phyloP scores from a whole-genome alignment of 2,113 vertebrate genomes.

The Ceuthmochares aereus region DNA sequence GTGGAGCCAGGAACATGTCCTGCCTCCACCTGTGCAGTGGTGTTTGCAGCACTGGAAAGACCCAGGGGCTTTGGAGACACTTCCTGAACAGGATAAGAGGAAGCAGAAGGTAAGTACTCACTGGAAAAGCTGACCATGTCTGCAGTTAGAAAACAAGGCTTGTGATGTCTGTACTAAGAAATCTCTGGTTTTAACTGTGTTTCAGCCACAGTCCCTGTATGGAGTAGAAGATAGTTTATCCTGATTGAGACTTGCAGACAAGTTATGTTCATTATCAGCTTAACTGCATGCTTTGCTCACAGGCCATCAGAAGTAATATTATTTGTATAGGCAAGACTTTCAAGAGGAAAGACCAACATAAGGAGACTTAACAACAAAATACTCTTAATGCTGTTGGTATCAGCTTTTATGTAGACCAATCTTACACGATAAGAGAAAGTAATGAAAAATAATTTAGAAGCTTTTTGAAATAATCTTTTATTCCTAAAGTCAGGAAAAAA shows the following conservation, averaged over 20 bases:
- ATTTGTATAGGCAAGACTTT: constrained; percentile 2
- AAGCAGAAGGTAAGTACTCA: not conserved
- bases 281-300: not conserved
- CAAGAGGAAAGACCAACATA: not conserved
- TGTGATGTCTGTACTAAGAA: not conserved
- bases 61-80: not conserved
- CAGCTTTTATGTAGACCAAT: not conserved
- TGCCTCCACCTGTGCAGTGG: not conserved
- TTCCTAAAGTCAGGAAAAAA: not conserved
- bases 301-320: not conserved
- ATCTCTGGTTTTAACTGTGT: not conserved
- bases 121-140: not conserved
- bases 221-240: not conserved
- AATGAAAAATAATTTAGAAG: constrained; percentile 14
- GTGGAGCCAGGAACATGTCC: not conserved
- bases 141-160: not conserved
- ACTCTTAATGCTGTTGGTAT: not conserved
- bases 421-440: not conserved
- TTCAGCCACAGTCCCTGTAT: not conserved
- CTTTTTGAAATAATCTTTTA: not conserved
- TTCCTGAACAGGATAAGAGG: not conserved
- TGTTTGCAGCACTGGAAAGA: not conserved
- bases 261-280: not conserved
- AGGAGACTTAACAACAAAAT: constrained; percentile 21
- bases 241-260: not conserved